A percentile compares a stretch with the other conserved stretches of the same genome.
Evolutionary conservation across 1,140 invertebrate genomes (phyloP).

Genomic region (Drosophila truncata): DNA sequence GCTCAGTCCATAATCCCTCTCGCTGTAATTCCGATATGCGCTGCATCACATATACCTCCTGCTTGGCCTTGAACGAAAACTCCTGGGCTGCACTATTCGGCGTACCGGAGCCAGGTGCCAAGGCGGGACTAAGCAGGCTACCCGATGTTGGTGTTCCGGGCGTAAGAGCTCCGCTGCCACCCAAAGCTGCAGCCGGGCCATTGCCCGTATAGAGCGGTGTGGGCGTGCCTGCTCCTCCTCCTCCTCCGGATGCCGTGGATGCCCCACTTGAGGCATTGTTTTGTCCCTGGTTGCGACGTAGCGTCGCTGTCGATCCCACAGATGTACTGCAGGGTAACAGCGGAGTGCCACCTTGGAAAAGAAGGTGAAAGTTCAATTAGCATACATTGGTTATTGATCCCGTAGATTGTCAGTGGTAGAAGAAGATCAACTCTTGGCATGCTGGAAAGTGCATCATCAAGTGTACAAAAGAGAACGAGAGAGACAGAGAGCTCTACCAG

Average conservation of each 20-base stretch:
- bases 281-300: constrained; percentile 50
- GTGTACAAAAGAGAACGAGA: constrained; percentile 36
- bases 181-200: constrained; percentile 41
- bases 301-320: constrained; percentile 56
- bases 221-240: constrained; percentile 34
- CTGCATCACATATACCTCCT: constrained; percentile 97
- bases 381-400: constrained; percentile 8
- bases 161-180: constrained; percentile 43
- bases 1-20: constrained; percentile 97
- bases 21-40: constrained; percentile 94
- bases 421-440: constrained; percentile 65
- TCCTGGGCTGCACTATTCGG: constrained; percentile 86
- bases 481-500: constrained; percentile 16
- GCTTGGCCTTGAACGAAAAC: constrained; percentile 95
- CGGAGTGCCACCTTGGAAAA: constrained; percentile 87
- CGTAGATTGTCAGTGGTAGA: neutral
- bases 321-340: constrained; percentile 85
- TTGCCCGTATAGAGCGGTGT: constrained; percentile 51
- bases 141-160: constrained; percentile 63
- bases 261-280: constrained; percentile 38
- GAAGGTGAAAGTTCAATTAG: constrained; percentile 23
- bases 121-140: constrained; percentile 59
- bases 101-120: constrained; percentile 48
- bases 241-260: constrained; percentile 8
- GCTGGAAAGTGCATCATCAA: constrained; percentile 60